Percentiles rank a stretch among this genome's conserved stretches.
Conservation (phyloP, 1,140 invertebrate species). For the Apis cerana region DNA sequence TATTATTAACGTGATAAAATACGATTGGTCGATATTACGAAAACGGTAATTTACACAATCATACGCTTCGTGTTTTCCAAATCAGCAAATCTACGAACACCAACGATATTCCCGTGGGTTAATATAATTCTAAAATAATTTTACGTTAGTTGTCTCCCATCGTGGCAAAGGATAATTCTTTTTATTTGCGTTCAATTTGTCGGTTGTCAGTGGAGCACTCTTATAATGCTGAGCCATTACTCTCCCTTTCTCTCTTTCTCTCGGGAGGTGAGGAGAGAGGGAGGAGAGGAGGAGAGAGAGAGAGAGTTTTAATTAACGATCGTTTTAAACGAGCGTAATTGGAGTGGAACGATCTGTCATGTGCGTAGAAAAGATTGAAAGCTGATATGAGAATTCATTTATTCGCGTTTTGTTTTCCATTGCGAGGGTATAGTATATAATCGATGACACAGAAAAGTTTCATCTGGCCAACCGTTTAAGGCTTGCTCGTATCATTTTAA, state of each 20-base stretch:
- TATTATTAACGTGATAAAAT: neutral
- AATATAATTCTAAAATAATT: neutral
- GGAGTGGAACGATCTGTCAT: slow-evolving; percentile 49
- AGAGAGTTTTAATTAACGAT: slow-evolving; percentile 45
- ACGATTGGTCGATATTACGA: no score
- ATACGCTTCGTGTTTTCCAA: neutral
- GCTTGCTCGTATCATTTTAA: neutral
- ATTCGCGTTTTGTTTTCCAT: neutral
- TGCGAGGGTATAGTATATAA: neutral
- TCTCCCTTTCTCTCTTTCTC: neutral
- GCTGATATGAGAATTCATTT: slow-evolving; percentile 44
- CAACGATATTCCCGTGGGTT: neutral
- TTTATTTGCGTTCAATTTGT: slow-evolving; percentile 26
- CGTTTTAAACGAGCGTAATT: slow-evolving; percentile 47
- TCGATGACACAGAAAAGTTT: slow-evolving; percentile 40
- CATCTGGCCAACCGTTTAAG: slow-evolving; percentile 2
- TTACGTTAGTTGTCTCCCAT: neutral
- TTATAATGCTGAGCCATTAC: slow-evolving; percentile 41
- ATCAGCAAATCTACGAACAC: no score
- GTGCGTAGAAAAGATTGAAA: slow-evolving; percentile 40
- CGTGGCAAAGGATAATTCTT: slow-evolving; percentile 21
- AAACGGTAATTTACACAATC: neutral
- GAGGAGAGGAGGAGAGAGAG: neutral
- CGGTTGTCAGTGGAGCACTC: slow-evolving; percentile 17
- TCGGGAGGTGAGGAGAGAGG: no score